Base-by-base conservation (phyloP, 2,888 invertebrate species). In the Athrips mouffetella region DNA sequence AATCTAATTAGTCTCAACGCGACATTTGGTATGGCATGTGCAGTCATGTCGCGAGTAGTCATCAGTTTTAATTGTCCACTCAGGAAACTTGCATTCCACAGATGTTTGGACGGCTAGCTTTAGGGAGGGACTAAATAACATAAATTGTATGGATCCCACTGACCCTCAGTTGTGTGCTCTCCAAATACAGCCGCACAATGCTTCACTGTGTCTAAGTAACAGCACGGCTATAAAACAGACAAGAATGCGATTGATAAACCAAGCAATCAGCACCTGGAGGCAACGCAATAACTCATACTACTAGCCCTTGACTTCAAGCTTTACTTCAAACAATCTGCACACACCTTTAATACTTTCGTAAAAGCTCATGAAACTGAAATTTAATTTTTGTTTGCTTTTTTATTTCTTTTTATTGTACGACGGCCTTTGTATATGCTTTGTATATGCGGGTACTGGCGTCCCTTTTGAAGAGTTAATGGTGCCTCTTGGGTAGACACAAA, bases 61-160 rank as follows among this genome's bases (percentile, higher is more conserved):
- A 76, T 74, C 70, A 70, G 67, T 67, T 70, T 71, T 78, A 81
- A 83, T 83, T 80, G 81, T 79, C 68, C 65, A 71, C 71, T 68
- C 81, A 80, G 85, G 85, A 85, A 83, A 70, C 74, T 65, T 71
- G 75, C 82, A 80, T 79, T 77, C 78, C 76, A 58, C 72, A 76
- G 73, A 76, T 78, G 76, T 67, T 68, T 70, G 71, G 61, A 62
- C 68, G 68, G 65, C 59, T 58, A 60, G 62, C 62, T 65, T 67
- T 65, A 61, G 76, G 76, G 75, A 68, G 76, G 67, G 62, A 67
- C 56, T 63, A 63, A 73, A 25, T 31, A 35, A 40, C 42, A 35
- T 27, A 41, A 70, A 73, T 68, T 73, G 65, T 66, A 55, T 52
- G 60, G 54, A 67, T 62, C 63, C 62, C 59, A 56, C 55, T 62